Evolutionary conservation across 2,113 vertebrate genomes (phyloP), one percentile per base, ranked within the genome.

Genomic region (Phocoena sinus): DNA sequence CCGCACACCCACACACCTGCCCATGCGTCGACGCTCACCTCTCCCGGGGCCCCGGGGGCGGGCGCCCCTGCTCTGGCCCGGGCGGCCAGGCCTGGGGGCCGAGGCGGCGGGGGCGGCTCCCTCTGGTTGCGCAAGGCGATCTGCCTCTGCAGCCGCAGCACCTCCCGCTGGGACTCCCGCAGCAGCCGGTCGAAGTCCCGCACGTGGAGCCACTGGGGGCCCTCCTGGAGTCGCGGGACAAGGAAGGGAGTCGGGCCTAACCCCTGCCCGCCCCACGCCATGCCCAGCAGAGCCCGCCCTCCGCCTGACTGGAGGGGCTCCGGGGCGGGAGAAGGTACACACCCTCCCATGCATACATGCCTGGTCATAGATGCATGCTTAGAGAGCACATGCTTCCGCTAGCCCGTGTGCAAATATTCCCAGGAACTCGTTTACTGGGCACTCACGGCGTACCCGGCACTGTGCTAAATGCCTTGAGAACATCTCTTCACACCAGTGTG

Each of bases 111-210:
- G 4, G 97, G 60, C 15, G 97, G 97, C 50, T 98, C 98, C 98
- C 97, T 98, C 98, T 98, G 98, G 68, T 98, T 98, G 95, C 98
- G 98, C 91, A 99, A 98, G 0, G 99, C 99, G 0, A 99, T 99
- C 98, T 99, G 99, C 65, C 99, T 98, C 98, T 99, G 99, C 85
- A 99, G 98, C 79, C 99, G 98, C 90, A 99, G 84, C 84, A 99
- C 99, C 98, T 99, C 99, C 83, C 98, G 99, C 98, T 99, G 99
- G 88, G 99, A 99, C 96, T 99, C 99, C 67, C 98, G 98, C 88
- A 99, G 98, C 93, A 99, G 98, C 77, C 99, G 99, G 96, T 99
- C 99, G 10, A 99, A 99, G 96, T 99, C 99, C 20, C 96, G 94
- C 97, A 98, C 14, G 4, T 98, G 98, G 67, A 98, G 98, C 86